Evolutionary conservation across 2,113 vertebrate species (phyloP), one percentile per base, ranked within the genome.

Genomic region (Saguinus imperator): DNA sequence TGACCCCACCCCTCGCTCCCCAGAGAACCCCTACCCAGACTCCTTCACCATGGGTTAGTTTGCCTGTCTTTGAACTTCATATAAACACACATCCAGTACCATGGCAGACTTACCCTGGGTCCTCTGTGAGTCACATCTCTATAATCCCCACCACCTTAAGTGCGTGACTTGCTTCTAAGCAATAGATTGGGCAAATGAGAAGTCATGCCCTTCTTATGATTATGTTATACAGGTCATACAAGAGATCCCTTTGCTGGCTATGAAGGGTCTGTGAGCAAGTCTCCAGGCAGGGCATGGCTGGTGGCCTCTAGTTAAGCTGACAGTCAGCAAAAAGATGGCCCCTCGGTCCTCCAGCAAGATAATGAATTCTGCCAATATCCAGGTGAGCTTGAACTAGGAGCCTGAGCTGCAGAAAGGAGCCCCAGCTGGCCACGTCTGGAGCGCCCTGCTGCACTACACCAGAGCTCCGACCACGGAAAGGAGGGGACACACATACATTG

Each of bases 181-280:
- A 1, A 25, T 0, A n/a, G 21, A 32, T 10, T 6, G 35, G 58
- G 61, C 27, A 64, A 45, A 87, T n/a, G 85, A 27, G 40, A 21
- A 55, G 76, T 27, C 45, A 6, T 4, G 7, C 13, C 21, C 32
- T 23, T 50, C 9, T 32, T 6, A 2, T 16, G 37, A 40, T 10
- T 1, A 8, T 14, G 3, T 29, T 20, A 50, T 9, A 68, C 13
- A 25, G 23, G 77, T 32, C 57, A 25, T 0, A 5, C 0, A 25
- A 13, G 68, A 55, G 48, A 43, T 6, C 4, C 40, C 66, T 81
- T 52, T 43, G 50, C 72, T 43, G 57, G 40, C 40, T 20, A 32
- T 64, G 55, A 14, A 29, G 21, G 75, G 40, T 84, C 43, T n/a
- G 43, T 9, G 55, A 37, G 37, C 21, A 35, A 35, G 37, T 58